Percentiles rank a stretch among this genome's conserved stretches.
Evolutionary conservation across 1,140 invertebrate genomes (phyloP).

Genomic region (Drosophila navojoa): DNA sequence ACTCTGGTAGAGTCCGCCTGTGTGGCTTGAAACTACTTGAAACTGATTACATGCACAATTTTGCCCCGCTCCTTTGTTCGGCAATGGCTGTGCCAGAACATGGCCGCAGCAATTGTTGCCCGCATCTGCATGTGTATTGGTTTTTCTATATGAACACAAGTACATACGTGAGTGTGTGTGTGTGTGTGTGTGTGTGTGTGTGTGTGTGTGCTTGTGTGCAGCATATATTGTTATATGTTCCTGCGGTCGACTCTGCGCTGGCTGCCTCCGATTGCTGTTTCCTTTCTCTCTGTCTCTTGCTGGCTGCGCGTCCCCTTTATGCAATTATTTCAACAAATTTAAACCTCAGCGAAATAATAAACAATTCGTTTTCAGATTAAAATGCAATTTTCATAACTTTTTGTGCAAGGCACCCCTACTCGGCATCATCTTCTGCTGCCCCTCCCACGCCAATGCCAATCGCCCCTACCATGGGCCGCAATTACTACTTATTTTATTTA

Average conservation of each 20-base stretch:
- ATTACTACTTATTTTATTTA: conserved; percentile 83
- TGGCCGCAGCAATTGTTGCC: conserved; percentile 45
- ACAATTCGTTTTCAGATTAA: conserved; percentile 83
- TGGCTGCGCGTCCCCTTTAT: conserved; percentile 35
- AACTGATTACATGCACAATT: conserved; percentile 82
- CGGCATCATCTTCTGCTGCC: not conserved
- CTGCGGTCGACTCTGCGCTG: conserved; percentile 56
- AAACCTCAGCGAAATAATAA: conserved; percentile 83
- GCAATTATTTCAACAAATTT: conserved; percentile 83
- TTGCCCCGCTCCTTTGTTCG: conserved; percentile 76
- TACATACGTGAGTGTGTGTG: too few species aligned
- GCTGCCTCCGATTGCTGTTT: conserved; percentile 72
- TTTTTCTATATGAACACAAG: conserved; percentile 20
- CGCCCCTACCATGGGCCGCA: conserved; percentile 46
- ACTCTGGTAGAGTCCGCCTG: not conserved
- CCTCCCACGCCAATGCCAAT: too few species aligned
- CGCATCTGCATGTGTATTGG: conserved; percentile 42
- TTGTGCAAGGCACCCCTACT: conserved; percentile 55
- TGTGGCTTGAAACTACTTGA: conserved; percentile 64
- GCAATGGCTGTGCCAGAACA: conserved; percentile 48
- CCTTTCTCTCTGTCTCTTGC: conserved; percentile 44
- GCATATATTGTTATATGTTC: conserved; percentile 55
- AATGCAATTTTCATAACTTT: conserved; percentile 83
- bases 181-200: not conserved
- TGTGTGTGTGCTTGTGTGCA: conserved; percentile 12